A percentile compares a stretch with the other conserved stretches of the same genome.
phyloP scores from a whole-genome alignment of 2,113 vertebrate genomes.

The Sakesphorus luctuosus region DNA sequence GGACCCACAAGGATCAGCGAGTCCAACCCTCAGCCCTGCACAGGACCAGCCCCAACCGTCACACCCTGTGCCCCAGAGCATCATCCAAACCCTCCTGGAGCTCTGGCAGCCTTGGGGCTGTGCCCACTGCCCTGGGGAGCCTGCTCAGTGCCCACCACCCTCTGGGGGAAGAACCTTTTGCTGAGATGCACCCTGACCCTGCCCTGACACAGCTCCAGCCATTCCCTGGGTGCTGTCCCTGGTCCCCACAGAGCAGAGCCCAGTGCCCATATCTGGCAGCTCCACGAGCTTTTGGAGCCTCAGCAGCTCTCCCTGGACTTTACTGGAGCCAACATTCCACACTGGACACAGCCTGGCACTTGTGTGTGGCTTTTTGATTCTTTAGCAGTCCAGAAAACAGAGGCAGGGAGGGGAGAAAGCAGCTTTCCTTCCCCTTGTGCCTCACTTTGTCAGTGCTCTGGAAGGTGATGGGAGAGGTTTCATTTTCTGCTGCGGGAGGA shows the following conservation, averaged over 20 bases:
- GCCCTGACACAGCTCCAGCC: background rate
- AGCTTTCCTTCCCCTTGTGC: background rate
- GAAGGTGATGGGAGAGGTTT: background rate
- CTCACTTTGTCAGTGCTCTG: background rate
- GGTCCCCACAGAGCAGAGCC: background rate
- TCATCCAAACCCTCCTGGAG: background rate
- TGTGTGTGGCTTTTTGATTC: accelerated
- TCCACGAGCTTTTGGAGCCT: background rate
- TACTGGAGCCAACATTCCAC: background rate
- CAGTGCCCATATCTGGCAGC: accelerated
- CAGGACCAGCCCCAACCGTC: background rate
- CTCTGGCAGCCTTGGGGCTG: background rate
- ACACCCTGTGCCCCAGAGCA: background rate
- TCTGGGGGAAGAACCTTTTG: background rate
- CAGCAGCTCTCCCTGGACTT: background rate
- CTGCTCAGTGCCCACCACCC: background rate
- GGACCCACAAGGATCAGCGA: background rate
- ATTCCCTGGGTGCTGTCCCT: background rate
- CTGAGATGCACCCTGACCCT: background rate
- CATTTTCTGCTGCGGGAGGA: background rate
- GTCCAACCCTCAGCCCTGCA: background rate
- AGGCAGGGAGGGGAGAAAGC: background rate
- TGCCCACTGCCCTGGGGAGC: background rate
- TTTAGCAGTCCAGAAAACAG: background rate
- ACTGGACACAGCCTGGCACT: accelerated